A percentile compares a stretch with the other conserved stretches of the same genome.
phyloP scores from a whole-genome alignment of 2,888 invertebrate genomes.

The Hemithea aestivaria region DNA sequence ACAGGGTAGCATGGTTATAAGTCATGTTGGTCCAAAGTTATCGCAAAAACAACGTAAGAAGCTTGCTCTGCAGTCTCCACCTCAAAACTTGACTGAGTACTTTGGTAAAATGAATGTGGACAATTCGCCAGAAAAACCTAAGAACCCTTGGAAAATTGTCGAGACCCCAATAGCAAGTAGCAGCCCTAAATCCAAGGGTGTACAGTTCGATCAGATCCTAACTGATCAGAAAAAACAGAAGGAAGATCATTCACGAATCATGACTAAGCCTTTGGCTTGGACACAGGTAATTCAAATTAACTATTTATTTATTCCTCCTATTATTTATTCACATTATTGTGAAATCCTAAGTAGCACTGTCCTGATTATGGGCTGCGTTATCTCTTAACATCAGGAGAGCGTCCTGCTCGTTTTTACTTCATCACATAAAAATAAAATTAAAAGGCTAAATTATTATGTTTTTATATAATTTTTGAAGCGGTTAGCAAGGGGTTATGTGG shows the following conservation, averaged over 20 bases:
- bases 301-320: too few species aligned
- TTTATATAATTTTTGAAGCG: too few species aligned
- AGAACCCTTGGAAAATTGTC: conserved; percentile 69
- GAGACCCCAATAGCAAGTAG: conserved; percentile 51
- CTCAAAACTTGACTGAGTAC: conserved; percentile 50
- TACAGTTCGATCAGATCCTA: conserved; percentile 79
- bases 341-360: too few species aligned
- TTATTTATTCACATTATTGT: too few species aligned
- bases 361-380: too few species aligned
- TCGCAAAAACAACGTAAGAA: conserved; percentile 83
- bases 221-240: conserved; percentile 86
- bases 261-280: conserved; percentile 84
- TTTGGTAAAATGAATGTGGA: conserved; percentile 45
- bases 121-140: conserved; percentile 65
- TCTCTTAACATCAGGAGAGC: too few species aligned
- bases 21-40: conserved; percentile 73
- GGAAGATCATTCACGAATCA: conserved; percentile 84
- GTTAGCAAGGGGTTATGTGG: too few species aligned
- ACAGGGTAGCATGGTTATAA: conserved; percentile 59
- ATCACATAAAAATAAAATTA: too few species aligned
- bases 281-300: conserved; percentile 89
- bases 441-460: too few species aligned
- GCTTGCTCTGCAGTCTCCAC: conserved; percentile 59
- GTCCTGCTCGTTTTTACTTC: too few species aligned
- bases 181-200: conserved; percentile 59